phyloP scores from a whole-genome alignment of 2,113 vertebrate genomes.

The Myrmecophaga tridactyla region DNA sequence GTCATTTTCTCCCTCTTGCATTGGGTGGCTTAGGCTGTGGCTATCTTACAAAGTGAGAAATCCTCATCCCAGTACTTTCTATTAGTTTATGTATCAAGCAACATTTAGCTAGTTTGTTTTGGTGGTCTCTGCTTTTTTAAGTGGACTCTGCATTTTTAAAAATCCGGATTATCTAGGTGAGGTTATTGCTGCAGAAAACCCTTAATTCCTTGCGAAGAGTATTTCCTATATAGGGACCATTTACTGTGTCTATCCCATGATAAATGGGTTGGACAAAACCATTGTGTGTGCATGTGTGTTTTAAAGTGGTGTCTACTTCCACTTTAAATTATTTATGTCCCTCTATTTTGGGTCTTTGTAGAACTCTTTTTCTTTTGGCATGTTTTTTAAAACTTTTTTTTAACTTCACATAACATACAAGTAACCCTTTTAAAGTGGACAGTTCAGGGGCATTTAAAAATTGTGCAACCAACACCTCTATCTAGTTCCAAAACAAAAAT shows the following conservation, averaged over 20 bases:
- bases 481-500: neutral
- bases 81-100: neutral
- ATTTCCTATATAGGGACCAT: neutral
- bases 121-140: neutral
- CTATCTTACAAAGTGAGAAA: neutral
- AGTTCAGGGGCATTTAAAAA: no score
- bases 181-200: neutral
- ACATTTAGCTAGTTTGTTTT: neutral
- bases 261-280: neutral
- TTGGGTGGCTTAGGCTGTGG: constrained; percentile 36
- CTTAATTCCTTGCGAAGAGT: constrained; percentile 9
- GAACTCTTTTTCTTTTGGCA: no score
- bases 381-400: no score
- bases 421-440: no score
- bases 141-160: neutral
- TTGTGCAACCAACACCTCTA: no score
- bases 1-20: constrained; percentile 13
- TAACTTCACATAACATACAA: no score
- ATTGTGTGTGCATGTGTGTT: neutral
- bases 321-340: no score
- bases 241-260: neutral
- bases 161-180: neutral
- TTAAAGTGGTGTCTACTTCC: no score
- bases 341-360: no score
- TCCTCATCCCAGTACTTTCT: neutral